Evolutionary conservation across 2,797 vertebrate genomes (phyloP).

Genomic region (Pampus argenteus): DNA sequence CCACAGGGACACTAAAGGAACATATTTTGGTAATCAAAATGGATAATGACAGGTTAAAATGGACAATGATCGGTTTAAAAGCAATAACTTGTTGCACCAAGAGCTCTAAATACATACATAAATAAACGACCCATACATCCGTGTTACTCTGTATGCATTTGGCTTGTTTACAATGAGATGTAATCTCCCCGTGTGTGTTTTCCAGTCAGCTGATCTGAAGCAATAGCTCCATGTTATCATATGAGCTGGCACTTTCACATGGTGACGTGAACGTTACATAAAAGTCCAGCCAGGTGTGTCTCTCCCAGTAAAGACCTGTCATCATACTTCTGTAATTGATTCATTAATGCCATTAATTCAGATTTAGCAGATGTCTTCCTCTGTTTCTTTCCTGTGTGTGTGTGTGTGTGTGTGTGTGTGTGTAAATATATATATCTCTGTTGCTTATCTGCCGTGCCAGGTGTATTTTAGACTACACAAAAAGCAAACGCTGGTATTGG

Average conservation of each 20-base stretch:
- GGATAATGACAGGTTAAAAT: too few species aligned
- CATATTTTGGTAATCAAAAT: neutral
- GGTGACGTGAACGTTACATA: neutral
- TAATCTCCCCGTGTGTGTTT: neutral
- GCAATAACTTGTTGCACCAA: neutral
- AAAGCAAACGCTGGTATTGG: neutral
- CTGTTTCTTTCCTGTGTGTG: too few species aligned
- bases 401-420: too few species aligned
- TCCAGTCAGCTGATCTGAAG: conserved; percentile 41
- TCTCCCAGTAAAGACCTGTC: neutral
- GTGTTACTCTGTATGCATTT: neutral
- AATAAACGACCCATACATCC: neutral
- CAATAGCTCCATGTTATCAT: conserved; percentile 17
- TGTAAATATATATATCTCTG: too few species aligned
- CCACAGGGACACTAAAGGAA: neutral
- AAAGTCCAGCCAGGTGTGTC: neutral
- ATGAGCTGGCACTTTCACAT: conserved; percentile 19
- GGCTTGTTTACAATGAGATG: conserved; percentile 6
- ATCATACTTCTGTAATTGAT: neutral
- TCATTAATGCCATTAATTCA: neutral
- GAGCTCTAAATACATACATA: neutral
- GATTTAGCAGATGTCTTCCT: neutral
- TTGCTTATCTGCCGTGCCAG: neutral
- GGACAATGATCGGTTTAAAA: too few species aligned
- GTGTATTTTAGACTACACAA: conserved; percentile 4